phyloP scores from a whole-genome alignment of 2,888 invertebrate species.

The Mythimna albipuncta region DNA sequence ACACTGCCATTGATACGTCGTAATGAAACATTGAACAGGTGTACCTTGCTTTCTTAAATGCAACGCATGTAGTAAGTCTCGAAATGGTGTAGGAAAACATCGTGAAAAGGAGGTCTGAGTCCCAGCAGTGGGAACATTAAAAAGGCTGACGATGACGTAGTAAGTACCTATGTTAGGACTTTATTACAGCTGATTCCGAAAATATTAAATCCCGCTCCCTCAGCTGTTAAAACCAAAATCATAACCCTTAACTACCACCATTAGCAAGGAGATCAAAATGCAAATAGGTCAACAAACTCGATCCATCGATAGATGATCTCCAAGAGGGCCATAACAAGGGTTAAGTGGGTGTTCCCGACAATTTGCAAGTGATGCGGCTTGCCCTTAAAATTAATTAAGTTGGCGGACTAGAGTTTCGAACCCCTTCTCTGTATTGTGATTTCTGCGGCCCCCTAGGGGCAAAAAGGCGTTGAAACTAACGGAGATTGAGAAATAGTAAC shows the following conservation, averaged over 20 bases:
- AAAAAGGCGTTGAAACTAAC: constrained; percentile 37
- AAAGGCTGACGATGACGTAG: too few species aligned
- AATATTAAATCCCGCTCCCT: neutral
- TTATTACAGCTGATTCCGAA: neutral
- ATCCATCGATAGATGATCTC: constrained; percentile 55
- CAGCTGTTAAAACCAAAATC: neutral
- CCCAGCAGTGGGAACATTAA: too few species aligned
- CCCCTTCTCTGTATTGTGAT: constrained; percentile 56
- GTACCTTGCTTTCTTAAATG: too few species aligned
- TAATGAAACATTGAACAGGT: too few species aligned
- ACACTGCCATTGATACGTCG: too few species aligned
- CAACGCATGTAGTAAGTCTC: too few species aligned
- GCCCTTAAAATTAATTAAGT: constrained; percentile 63
- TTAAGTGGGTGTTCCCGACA: constrained; percentile 49
- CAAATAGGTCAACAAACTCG: constrained; percentile 56
- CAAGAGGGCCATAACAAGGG: constrained; percentile 47
- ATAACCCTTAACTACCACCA: constrained; percentile 28
- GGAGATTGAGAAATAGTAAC: constrained; percentile 11
- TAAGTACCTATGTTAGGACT: neutral
- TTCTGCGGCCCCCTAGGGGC: constrained; percentile 33
- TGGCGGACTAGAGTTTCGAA: constrained; percentile 46
- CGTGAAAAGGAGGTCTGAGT: too few species aligned
- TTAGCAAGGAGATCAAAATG: constrained; percentile 44
- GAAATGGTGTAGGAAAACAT: too few species aligned
- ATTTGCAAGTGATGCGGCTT: constrained; percentile 59